These are phyloP conservation scores for Amphipoea lucens DNA, from an alignment of 2,888 invertebrate genomes.

Conservation along the genomic window DNA sequence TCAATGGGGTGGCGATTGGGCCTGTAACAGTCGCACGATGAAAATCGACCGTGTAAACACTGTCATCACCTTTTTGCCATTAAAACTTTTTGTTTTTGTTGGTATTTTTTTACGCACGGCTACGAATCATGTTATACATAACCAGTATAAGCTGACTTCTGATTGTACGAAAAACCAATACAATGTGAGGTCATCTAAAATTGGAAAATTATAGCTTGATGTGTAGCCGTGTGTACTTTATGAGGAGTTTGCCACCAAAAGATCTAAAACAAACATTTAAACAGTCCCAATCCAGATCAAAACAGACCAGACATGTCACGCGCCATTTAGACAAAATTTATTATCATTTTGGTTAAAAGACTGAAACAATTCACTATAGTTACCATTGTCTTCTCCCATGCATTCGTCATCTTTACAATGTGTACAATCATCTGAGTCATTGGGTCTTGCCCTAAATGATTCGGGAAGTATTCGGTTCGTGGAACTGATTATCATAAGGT, in stretches of 20 bases:
- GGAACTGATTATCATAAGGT: slow-evolving; percentile 34
- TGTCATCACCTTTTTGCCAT: not conserved
- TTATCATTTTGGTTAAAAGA: slow-evolving; percentile 2
- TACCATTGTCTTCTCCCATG: slow-evolving; percentile 34
- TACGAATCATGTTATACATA: no score
- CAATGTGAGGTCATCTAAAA: no score
- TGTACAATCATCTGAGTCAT: slow-evolving; percentile 37
- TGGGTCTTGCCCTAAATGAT: slow-evolving; percentile 23
- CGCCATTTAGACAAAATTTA: not conserved
- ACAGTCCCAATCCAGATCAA: not conserved
- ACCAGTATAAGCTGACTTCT: no score
- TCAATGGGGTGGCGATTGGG: no score
- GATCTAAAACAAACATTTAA: not conserved
- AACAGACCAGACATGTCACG: not conserved
- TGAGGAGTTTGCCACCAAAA: not conserved
- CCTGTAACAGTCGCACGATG: no score
- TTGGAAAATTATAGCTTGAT: no score
- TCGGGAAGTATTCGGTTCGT: slow-evolving; percentile 39
- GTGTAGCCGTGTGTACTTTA: no score
- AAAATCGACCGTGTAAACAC: no score
- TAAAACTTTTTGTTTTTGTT: not conserved
- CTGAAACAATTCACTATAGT: slow-evolving; percentile 24
- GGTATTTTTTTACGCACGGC: no score
- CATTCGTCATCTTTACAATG: slow-evolving; percentile 17
- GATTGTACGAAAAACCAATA: no score